Evolutionary conservation across 2,888 invertebrate genomes (phyloP), one percentile per base, ranked within the genome.

Genomic region (Chloroclystis v-ata): DNA sequence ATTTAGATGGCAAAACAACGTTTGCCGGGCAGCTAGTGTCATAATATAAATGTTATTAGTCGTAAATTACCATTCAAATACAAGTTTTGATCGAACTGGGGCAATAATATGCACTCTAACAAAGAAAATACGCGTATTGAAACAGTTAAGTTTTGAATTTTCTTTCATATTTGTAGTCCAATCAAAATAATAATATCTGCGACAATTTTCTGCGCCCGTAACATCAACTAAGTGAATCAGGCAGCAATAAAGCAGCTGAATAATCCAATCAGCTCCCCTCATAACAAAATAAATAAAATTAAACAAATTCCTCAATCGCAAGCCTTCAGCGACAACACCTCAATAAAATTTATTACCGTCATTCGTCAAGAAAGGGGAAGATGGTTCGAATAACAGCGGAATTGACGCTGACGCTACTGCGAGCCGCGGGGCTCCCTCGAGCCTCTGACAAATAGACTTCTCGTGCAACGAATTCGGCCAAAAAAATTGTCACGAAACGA

Each of bases 391-490:
- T 58, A 63, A 65, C 59, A 63, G 59, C 59, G 55, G 60, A 69
- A 71, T 67, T 64, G 66, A 63, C 65, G 69, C 60, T 57, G 57
- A 60, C 61, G 59, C 48, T 59, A 60, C 64, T 63, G 63, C 59
- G 64, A 63, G 63, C 61, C 75, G 69, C 58, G 14, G 14, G 6
- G 26, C 63, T 69, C 75, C 70, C 59, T 24, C 48, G 70, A 75
- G 69, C 64, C 63, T 69, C 76, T 82, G 82, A 82, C 79, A 82
- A 82, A 84, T 82, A 82, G 78, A 75, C 74, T 72, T 72, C 75
- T 75, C 81, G 78, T 75, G 75, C 76, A 76, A 63, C 72, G 76
- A 79, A 81, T 81, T 79, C 72, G 75, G 72, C 69, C 60, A 66
- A 81, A 82, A 82, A 81, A 82, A 82, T 67, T 75, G 78, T 76